Percentiles rank a stretch among this genome's conserved stretches.
phyloP scores from a whole-genome alignment of 2,888 invertebrate genomes.

The Sceliomorpha sp. region DNA sequence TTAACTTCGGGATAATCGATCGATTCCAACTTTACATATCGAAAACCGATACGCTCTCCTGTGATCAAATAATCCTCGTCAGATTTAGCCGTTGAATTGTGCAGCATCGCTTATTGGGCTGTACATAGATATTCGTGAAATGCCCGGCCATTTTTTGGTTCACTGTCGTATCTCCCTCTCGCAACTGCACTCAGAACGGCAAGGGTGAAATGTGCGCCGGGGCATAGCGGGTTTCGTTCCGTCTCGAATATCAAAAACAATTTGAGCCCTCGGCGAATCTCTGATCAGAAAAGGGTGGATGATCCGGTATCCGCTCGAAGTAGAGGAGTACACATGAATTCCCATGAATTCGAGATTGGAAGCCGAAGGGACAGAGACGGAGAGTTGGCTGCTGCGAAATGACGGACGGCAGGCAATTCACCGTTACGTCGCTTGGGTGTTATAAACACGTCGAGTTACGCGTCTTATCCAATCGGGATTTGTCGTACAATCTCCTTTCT shows the following conservation, averaged over 20 bases:
- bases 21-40: not conserved
- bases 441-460: not conserved
- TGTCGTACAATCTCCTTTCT: not conserved
- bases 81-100: conserved; percentile 2
- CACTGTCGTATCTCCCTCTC: not conserved
- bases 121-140: conserved; percentile 6
- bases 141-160: conserved; percentile 6
- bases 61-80: conserved; percentile 1
- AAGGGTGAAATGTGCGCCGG: conserved; percentile 51
- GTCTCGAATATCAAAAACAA: conserved; percentile 73
- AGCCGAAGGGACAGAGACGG: conserved; percentile 19
- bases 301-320: conserved; percentile 8
- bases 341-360: conserved; percentile 11
- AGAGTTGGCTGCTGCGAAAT: conserved; percentile 59
- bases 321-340: conserved; percentile 4
- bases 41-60: not conserved
- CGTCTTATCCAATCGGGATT: conserved; percentile 13
- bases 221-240: conserved; percentile 63
- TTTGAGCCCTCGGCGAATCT: conserved; percentile 59
- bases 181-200: not conserved
- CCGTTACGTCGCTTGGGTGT: conserved; percentile 1
- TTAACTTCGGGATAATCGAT: too few species aligned
- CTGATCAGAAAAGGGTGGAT: conserved; percentile 62
- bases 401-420: conserved; percentile 38
- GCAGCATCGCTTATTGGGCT: too few species aligned